These are phyloP conservation scores for Polydrusus cervinus DNA, from an alignment of 2,888 invertebrate species.

Conservation along the genomic window DNA sequence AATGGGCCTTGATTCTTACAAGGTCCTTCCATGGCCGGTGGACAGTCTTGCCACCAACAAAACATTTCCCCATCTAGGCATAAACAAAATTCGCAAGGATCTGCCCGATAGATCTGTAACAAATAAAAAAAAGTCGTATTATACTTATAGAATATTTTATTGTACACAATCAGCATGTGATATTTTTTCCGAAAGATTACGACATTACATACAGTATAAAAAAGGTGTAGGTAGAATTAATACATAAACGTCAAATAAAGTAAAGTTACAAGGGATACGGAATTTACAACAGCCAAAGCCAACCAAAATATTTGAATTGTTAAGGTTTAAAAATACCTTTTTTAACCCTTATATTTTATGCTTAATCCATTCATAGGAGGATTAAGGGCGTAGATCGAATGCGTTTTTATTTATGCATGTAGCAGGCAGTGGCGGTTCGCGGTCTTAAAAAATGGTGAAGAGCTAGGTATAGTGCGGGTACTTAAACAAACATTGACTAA, in stretches of 20 bases:
- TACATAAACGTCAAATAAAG: constrained; percentile 5
- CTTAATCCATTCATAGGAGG: neutral
- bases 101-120: constrained; percentile 75
- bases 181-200: no score
- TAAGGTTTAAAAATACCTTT: constrained; percentile 26
- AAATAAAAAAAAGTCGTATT: constrained; percentile 29
- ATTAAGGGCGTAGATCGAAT: no score
- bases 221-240: no score
- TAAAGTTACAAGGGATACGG: constrained; percentile 12
- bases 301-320: constrained; percentile 13
- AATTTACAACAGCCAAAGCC: constrained; percentile 21
- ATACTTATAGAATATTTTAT: no score
- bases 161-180: no score
- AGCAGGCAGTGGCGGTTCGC: no score
- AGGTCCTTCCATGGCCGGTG: constrained; percentile 70
- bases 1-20: constrained; percentile 70
- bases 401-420: no score
- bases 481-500: no score
- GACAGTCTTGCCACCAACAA: constrained; percentile 80
- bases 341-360: constrained; percentile 15
- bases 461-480: no score
- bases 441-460: no score
- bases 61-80: constrained; percentile 79
- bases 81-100: constrained; percentile 78
- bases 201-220: no score